Evolutionary conservation across 2,888 invertebrate genomes (phyloP).

Genomic region (Caenorhabditis becei): DNA sequence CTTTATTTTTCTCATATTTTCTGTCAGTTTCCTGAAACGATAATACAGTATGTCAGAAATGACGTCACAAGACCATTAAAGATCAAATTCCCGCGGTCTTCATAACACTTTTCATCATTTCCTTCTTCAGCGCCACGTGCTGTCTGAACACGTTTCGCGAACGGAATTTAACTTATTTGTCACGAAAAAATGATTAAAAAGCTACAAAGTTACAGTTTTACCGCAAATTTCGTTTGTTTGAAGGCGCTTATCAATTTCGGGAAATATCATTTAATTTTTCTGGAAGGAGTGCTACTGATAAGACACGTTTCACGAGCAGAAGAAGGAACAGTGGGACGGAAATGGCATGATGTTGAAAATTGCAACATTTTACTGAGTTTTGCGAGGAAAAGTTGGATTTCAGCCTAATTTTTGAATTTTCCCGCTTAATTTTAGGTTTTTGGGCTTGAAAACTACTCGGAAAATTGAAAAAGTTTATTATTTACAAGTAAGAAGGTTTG

Average conservation of each 20-base stretch:
- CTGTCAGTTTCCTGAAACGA: neutral
- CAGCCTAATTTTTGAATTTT: no score
- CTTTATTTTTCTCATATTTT: neutral
- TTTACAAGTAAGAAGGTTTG: no score
- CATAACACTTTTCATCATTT: neutral
- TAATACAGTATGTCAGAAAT: neutral
- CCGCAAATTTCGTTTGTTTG: neutral
- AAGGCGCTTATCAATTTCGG: neutral
- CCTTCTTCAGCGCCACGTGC: neutral
- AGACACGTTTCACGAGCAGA: neutral
- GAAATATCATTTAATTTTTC: neutral
- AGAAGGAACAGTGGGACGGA: conserved; percentile 4
- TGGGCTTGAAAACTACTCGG: no score
- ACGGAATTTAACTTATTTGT: neutral
- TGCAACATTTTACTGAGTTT: no score
- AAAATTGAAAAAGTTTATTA: no score
- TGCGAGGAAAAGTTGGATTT: no score
- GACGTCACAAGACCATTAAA: conserved; percentile 30
- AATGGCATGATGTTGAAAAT: conserved; percentile 30
- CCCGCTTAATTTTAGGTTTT: no score
- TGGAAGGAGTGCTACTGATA: neutral
- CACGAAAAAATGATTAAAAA: conserved; percentile 2
- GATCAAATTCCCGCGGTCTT: conserved; percentile 6
- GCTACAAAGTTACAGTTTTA: conserved; percentile 2
- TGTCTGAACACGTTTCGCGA: neutral